phyloP scores from a whole-genome alignment of 2,888 invertebrate genomes.

The Perizoma flavofasciatum region DNA sequence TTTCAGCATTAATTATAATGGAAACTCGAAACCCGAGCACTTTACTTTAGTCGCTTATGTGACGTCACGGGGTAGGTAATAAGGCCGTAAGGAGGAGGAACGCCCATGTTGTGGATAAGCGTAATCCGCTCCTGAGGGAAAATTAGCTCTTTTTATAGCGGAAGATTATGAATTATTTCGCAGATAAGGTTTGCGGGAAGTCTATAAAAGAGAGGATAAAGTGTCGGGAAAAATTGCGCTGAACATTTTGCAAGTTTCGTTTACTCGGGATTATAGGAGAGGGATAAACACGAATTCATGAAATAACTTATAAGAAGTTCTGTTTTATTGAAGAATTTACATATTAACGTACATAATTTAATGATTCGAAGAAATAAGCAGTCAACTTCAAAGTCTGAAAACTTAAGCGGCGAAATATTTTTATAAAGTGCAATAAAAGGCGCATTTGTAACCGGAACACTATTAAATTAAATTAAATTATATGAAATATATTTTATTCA shows the following conservation, averaged over 20 bases:
- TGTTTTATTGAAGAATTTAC: too few relatives aligned
- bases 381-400: too few relatives aligned
- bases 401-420: too few relatives aligned
- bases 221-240: slow-evolving; percentile 19
- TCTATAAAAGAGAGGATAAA: slow-evolving; percentile 31
- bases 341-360: too few relatives aligned
- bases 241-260: slow-evolving; percentile 9
- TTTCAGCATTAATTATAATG: too few relatives aligned
- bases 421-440: too few relatives aligned
- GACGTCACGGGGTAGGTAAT: slow-evolving; percentile 10
- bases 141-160: slow-evolving; percentile 32
- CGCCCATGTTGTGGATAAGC: slow-evolving; percentile 23
- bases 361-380: too few relatives aligned
- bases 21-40: too few relatives aligned
- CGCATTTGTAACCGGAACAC: too few relatives aligned
- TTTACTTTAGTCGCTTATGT: background rate
- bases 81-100: slow-evolving; percentile 4
- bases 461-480: too few relatives aligned
- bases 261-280: slow-evolving; percentile 7
- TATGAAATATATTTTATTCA: too few relatives aligned
- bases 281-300: background rate
- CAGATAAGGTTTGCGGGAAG: slow-evolving; percentile 29
- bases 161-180: slow-evolving; percentile 32
- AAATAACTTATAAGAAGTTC: background rate
- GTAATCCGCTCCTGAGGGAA: slow-evolving; percentile 28